Evolutionary conservation across 2,113 vertebrate genomes (phyloP).

Genomic region (Atrichornis clamosus): DNA sequence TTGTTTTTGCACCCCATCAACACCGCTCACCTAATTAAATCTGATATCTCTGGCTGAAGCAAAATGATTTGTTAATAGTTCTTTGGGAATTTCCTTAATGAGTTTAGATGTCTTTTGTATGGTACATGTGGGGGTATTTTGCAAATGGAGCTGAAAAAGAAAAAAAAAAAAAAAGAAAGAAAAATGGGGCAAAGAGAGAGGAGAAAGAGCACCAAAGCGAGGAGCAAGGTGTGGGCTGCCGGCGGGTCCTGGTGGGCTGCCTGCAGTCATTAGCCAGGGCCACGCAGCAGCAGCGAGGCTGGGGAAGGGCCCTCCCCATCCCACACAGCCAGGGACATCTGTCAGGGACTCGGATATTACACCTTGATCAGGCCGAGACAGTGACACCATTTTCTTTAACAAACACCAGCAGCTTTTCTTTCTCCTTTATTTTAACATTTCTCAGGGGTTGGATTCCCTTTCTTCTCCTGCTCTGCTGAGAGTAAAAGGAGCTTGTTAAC

Average conservation of each 20-base stretch:
- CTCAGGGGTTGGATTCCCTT: slow-evolving; percentile 86
- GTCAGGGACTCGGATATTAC: slow-evolving; percentile 68
- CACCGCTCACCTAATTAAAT: slow-evolving; percentile 96
- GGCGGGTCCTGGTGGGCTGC: slow-evolving; percentile 56
- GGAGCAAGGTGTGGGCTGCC: slow-evolving; percentile 80
- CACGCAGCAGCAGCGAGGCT: slow-evolving; percentile 60
- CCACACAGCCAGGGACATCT: slow-evolving; percentile 65
- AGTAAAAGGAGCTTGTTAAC: slow-evolving; percentile 98
- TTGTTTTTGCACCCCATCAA: slow-evolving; percentile 94
- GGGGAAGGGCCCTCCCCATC: slow-evolving; percentile 66
- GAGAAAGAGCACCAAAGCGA: slow-evolving; percentile 48
- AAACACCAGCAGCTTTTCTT: slow-evolving; percentile 84
- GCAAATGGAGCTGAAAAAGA: slow-evolving; percentile 73
- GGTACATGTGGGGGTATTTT: slow-evolving; percentile 79
- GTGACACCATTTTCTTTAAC: slow-evolving; percentile 84
- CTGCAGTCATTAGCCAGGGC: slow-evolving; percentile 83
- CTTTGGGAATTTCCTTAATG: slow-evolving; percentile 96
- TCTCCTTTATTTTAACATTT: slow-evolving; percentile 79
- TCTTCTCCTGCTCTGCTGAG: slow-evolving; percentile 84
- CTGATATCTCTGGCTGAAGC: slow-evolving; percentile 89
- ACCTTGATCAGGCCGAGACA: slow-evolving; percentile 87
- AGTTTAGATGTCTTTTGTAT: slow-evolving; percentile 94
- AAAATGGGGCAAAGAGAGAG: slow-evolving; percentile 66
- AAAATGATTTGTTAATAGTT: slow-evolving; percentile 91
- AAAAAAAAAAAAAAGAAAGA: background rate